Evolutionary conservation across 2,797 vertebrate species (phyloP).

Genomic region (Pantherophis vulpinus): DNA sequence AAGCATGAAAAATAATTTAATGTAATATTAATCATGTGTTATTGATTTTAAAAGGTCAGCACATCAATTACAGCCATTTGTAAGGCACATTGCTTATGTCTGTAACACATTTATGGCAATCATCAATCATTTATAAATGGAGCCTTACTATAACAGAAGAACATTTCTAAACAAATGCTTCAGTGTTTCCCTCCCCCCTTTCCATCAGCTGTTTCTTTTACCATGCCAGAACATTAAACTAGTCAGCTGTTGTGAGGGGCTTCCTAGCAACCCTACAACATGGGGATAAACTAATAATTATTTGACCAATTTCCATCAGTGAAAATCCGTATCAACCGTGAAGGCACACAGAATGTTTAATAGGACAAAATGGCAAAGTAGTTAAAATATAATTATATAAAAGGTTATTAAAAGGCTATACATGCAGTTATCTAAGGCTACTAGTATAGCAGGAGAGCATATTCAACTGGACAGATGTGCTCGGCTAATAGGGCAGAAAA

Average conservation of each 20-base stretch:
- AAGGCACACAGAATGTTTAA: slow-evolving; percentile 4
- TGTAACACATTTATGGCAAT: slow-evolving; percentile 2
- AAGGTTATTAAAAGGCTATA: neutral
- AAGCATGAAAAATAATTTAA: slow-evolving; percentile 6
- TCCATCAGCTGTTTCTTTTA: slow-evolving; percentile 7
- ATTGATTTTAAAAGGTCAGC: slow-evolving; percentile 2
- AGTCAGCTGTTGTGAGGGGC: slow-evolving; percentile 13
- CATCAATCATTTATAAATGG: slow-evolving; percentile 37
- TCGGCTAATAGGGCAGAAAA: neutral
- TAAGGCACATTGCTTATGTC: neutral
- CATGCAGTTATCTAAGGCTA: neutral
- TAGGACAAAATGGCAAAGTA: neutral
- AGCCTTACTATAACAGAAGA: slow-evolving; percentile 21
- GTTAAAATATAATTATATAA: neutral
- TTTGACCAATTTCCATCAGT: neutral
- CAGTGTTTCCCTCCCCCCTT: neutral
- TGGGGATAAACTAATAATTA: slow-evolving; percentile 17
- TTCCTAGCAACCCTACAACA: slow-evolving; percentile 19
- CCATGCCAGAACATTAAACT: slow-evolving; percentile 5
- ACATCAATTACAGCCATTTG: slow-evolving; percentile 1
- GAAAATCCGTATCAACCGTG: neutral
- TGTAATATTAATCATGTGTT: neutral
- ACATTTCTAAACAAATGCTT: slow-evolving; percentile 25
- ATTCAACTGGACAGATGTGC: neutral
- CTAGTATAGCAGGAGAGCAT: neutral